phyloP scores from a whole-genome alignment of 2,113 vertebrate genomes.

The Nothobranchius kuhntae region DNA sequence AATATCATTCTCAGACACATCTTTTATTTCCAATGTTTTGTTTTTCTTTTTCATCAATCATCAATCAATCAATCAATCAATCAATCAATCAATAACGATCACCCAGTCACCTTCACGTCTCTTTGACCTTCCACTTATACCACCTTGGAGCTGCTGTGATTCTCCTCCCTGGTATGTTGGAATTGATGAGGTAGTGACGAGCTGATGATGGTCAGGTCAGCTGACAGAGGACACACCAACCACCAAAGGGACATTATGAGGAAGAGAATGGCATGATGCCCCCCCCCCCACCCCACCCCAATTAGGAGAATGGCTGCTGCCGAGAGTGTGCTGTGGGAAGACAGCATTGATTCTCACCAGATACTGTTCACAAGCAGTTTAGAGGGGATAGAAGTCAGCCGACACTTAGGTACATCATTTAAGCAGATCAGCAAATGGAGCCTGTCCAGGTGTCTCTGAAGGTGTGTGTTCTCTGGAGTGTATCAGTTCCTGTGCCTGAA shows the following conservation, averaged over 20 bases:
- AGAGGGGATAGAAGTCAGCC: slow-evolving; percentile 43
- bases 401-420: not conserved
- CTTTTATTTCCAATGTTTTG: too few relatives aligned
- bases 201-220: slow-evolving; percentile 65
- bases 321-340: slow-evolving; percentile 23
- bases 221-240: slow-evolving; percentile 53
- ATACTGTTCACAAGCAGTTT: slow-evolving; percentile 20
- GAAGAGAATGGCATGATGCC: slow-evolving; percentile 42
- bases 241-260: slow-evolving; percentile 47
- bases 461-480: slow-evolving; percentile 5
- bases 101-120: slow-evolving; percentile 48
- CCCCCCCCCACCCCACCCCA: slow-evolving; percentile 13
- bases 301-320: slow-evolving; percentile 36
- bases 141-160: not conserved
- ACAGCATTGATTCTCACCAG: slow-evolving; percentile 52
- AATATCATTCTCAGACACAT: too few relatives aligned
- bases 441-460: slow-evolving; percentile 1
- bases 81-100: slow-evolving; percentile 52
- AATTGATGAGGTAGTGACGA: slow-evolving; percentile 54
- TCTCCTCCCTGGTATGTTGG: slow-evolving; percentile 26
- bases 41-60: slow-evolving; percentile 42
- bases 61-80: too few relatives aligned
- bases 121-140: slow-evolving; percentile 11
- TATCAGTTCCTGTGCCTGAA: not conserved
- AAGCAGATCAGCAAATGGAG: slow-evolving; percentile 20